Conservation (phyloP, 1,140 invertebrate species). For the Drosophila sechellia region DNA sequence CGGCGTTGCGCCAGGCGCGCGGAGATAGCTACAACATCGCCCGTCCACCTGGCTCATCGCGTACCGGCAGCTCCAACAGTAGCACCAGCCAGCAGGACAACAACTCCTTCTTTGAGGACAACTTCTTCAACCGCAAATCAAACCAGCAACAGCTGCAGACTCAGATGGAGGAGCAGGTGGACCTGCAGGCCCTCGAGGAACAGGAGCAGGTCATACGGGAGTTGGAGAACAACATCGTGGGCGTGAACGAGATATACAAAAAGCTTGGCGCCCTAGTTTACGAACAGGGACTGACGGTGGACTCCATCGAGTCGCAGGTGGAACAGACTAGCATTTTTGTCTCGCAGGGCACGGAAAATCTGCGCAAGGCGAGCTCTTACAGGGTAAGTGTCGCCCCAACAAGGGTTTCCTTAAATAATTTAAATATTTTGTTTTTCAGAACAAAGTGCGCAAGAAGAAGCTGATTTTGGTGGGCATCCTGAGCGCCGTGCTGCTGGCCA, state of each 20-base stretch:
- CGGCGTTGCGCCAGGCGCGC: slow-evolving; percentile 73
- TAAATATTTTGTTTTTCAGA: slow-evolving; percentile 86
- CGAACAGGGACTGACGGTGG: slow-evolving; percentile 98
- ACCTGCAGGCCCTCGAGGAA: slow-evolving; percentile 94
- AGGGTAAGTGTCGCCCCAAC: slow-evolving; percentile 85
- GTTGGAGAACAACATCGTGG: slow-evolving; percentile 96
- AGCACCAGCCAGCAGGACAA: slow-evolving; percentile 62
- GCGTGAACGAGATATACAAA: slow-evolving; percentile 99
- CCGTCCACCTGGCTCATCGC: slow-evolving; percentile 77
- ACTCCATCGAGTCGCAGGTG: slow-evolving; percentile 98
- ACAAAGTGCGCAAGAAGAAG: slow-evolving; percentile 94
- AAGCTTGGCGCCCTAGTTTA: slow-evolving; percentile 98
- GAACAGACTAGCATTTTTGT: slow-evolving; percentile 96
- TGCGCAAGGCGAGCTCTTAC: slow-evolving; percentile 92
- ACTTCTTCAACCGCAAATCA: slow-evolving; percentile 84
- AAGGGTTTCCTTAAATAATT: not conserved
- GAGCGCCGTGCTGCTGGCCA: slow-evolving; percentile 88
- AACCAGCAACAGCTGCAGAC: slow-evolving; percentile 87
- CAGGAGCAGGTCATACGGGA: slow-evolving; percentile 95
- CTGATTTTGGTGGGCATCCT: slow-evolving; percentile 90
- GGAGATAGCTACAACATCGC: slow-evolving; percentile 76
- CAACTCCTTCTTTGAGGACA: slow-evolving; percentile 81
- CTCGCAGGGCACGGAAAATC: slow-evolving; percentile 91
- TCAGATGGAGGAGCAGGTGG: slow-evolving; percentile 92
- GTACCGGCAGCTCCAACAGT: slow-evolving; percentile 56